These are phyloP conservation scores for Loxodonta africana DNA, from an alignment of 2,113 vertebrate genomes.

Conservation along the genomic window DNA sequence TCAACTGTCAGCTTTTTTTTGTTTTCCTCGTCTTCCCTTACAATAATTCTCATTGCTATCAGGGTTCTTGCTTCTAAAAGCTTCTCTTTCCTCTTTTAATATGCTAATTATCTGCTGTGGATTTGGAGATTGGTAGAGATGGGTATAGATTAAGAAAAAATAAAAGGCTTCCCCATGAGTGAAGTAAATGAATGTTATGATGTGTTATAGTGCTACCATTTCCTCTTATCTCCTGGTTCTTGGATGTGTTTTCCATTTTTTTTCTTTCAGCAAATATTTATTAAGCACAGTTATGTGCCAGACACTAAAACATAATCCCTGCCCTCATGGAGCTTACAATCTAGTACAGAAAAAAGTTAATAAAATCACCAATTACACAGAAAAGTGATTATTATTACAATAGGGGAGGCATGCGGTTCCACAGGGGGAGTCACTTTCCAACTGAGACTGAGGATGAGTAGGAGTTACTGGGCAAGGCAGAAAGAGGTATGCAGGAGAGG, in stretches of 20 bases:
- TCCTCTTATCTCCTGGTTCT: background rate
- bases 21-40: background rate
- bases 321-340: background rate
- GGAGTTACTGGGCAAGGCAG: background rate
- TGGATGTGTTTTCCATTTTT: constrained; percentile 5
- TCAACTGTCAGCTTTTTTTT: background rate
- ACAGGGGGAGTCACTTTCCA: background rate
- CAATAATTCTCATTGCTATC: background rate
- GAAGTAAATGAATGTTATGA: constrained; percentile 35
- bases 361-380: background rate
- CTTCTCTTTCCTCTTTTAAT: constrained; percentile 8
- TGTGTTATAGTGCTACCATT: background rate
- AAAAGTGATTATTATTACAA: background rate
- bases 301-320: background rate
- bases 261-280: constrained; percentile 33
- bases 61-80: background rate
- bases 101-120: background rate
- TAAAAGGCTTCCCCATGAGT: background rate
- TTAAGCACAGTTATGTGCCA: background rate
- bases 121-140: constrained; percentile 28
- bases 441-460: background rate
- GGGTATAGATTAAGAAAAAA: background rate
- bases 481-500: background rate
- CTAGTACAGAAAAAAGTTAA: background rate
- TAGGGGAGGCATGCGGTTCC: background rate